Percentiles rank a stretch among this genome's conserved stretches.
Conservation (phyloP, 2,888 invertebrate species). For the Herminia tarsipennalis region DNA sequence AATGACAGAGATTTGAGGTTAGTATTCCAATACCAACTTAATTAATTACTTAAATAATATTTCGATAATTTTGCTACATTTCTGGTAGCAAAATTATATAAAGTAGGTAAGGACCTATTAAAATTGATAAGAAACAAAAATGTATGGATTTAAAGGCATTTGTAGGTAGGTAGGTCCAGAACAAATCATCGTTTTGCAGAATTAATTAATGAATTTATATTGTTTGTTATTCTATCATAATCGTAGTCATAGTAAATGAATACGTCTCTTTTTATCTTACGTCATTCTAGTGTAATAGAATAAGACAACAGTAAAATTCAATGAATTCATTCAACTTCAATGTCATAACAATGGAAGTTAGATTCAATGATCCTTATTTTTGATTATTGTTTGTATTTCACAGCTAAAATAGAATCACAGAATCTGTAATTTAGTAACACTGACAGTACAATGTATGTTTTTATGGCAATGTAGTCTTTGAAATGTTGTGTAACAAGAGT, state of each 20-base stretch:
- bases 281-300: slow-evolving; percentile 41
- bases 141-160: too few relatives aligned
- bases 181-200: background rate
- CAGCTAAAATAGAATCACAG: background rate
- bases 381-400: slow-evolving; percentile 1
- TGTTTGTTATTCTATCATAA: slow-evolving; percentile 2
- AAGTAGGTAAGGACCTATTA: too few relatives aligned
- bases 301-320: slow-evolving; percentile 53
- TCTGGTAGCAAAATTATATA: too few relatives aligned
- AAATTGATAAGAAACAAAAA: too few relatives aligned
- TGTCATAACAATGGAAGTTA: slow-evolving; percentile 66
- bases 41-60: too few relatives aligned
- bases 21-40: too few relatives aligned
- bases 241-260: slow-evolving; percentile 9
- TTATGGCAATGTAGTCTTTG: background rate
- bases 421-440: too few relatives aligned
- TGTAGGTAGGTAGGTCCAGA: too few relatives aligned
- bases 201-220: background rate
- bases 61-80: too few relatives aligned
- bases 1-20: too few relatives aligned
- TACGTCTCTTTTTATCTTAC: slow-evolving; percentile 52
- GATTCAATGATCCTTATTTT: slow-evolving; percentile 38
- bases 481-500: slow-evolving; percentile 2
- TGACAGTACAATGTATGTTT: background rate
- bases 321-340: slow-evolving; percentile 64